A percentile compares a stretch with the other conserved stretches of the same genome.
phyloP scores from a whole-genome alignment of 2,888 invertebrate species.

The Merodon equestris region DNA sequence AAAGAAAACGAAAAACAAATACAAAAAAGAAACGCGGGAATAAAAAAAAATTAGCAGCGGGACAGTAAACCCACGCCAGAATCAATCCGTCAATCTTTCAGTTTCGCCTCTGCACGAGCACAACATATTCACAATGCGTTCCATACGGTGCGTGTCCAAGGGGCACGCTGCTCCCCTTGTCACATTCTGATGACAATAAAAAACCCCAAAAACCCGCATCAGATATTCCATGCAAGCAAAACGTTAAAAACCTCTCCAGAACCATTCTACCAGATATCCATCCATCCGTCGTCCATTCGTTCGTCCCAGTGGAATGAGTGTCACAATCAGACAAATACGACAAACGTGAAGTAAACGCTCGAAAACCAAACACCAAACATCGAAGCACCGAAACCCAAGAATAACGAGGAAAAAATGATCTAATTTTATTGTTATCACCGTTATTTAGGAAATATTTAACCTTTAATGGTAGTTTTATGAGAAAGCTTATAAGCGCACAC shows the following conservation, averaged over 20 bases:
- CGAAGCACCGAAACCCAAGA: slow-evolving; percentile 9
- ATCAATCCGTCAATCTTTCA: slow-evolving; percentile 40
- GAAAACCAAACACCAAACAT: slow-evolving; percentile 6
- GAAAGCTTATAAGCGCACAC: slow-evolving; percentile 55
- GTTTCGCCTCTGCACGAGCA: slow-evolving; percentile 7
- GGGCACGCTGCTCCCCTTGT: slow-evolving; percentile 40
- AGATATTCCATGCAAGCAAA: slow-evolving; percentile 63
- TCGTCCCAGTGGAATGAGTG: too few relatives aligned
- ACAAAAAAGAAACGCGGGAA: too few relatives aligned
- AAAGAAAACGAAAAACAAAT: slow-evolving; percentile 15
- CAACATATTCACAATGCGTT: slow-evolving; percentile 61
- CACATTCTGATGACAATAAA: slow-evolving; percentile 43
- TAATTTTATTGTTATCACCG: slow-evolving; percentile 67
- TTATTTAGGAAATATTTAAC: slow-evolving; percentile 67
- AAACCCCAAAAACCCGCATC: slow-evolving; percentile 48
- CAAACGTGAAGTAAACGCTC: slow-evolving; percentile 37
- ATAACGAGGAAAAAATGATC: slow-evolving; percentile 55
- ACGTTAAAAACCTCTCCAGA: slow-evolving; percentile 56
- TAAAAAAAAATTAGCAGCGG: slow-evolving; percentile 51
- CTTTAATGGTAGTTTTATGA: slow-evolving; percentile 64
- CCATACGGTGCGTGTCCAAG: slow-evolving; percentile 55
- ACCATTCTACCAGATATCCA: slow-evolving; percentile 25
- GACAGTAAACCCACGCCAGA: slow-evolving; percentile 37
- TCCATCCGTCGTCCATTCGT: too few relatives aligned
- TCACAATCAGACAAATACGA: slow-evolving; percentile 5